These are phyloP conservation scores for Spodoptera litura DNA, from an alignment of 1,140 invertebrate species.

Conservation along the genomic window DNA sequence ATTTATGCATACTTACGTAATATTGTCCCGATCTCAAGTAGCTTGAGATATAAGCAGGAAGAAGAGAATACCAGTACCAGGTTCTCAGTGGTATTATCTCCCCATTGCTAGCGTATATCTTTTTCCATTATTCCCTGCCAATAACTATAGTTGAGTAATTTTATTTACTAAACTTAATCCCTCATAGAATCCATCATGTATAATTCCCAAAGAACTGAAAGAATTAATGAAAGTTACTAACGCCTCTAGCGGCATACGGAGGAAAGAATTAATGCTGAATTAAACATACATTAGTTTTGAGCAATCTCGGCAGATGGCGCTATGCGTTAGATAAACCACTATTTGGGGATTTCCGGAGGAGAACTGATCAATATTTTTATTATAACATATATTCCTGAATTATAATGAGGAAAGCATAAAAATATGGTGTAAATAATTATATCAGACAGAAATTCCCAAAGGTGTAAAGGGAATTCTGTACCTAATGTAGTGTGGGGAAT, in stretches of 20 bases:
- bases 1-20: background rate
- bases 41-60: background rate
- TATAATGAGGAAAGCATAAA: no score
- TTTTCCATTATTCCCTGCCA: no score
- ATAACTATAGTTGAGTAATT: no score
- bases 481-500: no score
- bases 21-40: background rate
- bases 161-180: no score
- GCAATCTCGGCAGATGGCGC: conserved; percentile 1
- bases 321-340: background rate
- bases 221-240: background rate
- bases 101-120: no score
- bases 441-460: no score
- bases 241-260: background rate
- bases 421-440: no score
- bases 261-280: background rate
- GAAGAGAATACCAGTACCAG: background rate
- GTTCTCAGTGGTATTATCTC: no score
- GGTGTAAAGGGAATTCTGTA: no score
- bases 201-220: background rate
- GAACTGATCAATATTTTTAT: conserved; percentile 1
- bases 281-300: background rate
- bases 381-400: no score
- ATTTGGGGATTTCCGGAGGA: background rate
- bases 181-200: no score